phyloP scores from a whole-genome alignment of 1,140 invertebrate genomes.

The Atta colombica region DNA sequence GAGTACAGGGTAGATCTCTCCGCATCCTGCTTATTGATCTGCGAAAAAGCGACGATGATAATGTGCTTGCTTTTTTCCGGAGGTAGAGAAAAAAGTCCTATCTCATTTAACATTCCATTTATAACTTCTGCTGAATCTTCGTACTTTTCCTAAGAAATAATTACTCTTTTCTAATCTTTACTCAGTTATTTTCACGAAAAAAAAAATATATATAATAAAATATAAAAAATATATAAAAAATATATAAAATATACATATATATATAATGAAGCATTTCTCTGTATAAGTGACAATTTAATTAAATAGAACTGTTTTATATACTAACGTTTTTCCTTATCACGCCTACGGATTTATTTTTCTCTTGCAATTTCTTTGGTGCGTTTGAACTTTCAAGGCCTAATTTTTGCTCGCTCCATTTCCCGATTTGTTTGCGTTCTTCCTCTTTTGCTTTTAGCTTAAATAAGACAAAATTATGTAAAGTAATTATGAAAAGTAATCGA shows the following conservation, averaged over 20 bases:
- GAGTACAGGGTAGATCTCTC: slow-evolving; percentile 78
- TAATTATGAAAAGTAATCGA: no score
- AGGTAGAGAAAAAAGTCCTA: not conserved
- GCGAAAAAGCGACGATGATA: slow-evolving; percentile 23
- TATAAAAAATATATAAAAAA: no score
- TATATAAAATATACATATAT: no score
- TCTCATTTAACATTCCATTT: slow-evolving; percentile 8
- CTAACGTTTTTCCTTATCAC: slow-evolving; percentile 28
- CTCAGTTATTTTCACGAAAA: not conserved
- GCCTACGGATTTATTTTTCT: slow-evolving; percentile 38
- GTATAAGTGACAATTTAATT: not conserved
- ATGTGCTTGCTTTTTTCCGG: not conserved
- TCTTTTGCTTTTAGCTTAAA: slow-evolving; percentile 77
- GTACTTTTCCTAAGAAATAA: not conserved
- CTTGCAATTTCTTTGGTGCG: slow-evolving; percentile 17
- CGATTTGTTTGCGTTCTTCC: slow-evolving; percentile 75
- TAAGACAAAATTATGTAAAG: not conserved
- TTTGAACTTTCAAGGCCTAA: slow-evolving; percentile 71
- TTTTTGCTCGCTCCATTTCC: slow-evolving; percentile 78
- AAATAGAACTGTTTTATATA: not conserved
- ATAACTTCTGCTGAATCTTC: not conserved
- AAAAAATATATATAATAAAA: no score
- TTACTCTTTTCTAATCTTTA: slow-evolving; percentile 40
- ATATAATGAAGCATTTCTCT: not conserved
- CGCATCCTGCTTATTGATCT: slow-evolving; percentile 56